These are phyloP conservation scores for Mustela lutreola DNA, from an alignment of 2,113 vertebrate genomes.

Conservation along the genomic window DNA sequence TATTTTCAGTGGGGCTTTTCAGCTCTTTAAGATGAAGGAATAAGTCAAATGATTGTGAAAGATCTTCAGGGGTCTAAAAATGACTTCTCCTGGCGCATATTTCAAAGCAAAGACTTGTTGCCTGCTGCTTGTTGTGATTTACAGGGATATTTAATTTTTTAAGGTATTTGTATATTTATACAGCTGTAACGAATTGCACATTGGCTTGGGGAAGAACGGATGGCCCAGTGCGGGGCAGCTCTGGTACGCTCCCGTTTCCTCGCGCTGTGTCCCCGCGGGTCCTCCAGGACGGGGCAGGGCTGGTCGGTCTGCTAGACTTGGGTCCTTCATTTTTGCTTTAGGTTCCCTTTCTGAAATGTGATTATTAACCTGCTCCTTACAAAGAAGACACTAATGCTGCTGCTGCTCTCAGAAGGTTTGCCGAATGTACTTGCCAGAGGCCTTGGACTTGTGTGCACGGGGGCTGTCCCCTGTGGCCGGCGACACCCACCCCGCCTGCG, in stretches of 20 bases:
- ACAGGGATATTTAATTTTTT: constrained; percentile 88
- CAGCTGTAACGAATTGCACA: constrained; percentile 95
- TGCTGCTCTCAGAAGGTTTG: constrained; percentile 80
- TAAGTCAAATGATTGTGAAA: neutral
- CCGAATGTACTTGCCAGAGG: constrained; percentile 86
- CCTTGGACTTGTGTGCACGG: constrained; percentile 47
- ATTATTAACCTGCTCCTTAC: constrained; percentile 76
- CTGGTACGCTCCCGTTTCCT: constrained; percentile 12
- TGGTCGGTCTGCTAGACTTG: neutral
- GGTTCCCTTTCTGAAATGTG: constrained; percentile 64
- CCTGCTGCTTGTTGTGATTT: constrained; percentile 90
- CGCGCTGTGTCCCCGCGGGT: constrained; percentile 8
- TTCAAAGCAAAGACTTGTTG: constrained; percentile 92
- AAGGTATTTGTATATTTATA: constrained; percentile 91
- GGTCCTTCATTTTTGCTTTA: constrained; percentile 9
- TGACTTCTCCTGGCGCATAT: constrained; percentile 57
- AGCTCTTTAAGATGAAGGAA: neutral
- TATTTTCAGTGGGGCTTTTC: neutral
- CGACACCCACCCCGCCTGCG: constrained; percentile 5
- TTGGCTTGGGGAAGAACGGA: constrained; percentile 78
- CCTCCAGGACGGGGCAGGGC: constrained; percentile 28
- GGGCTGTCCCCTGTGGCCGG: constrained; percentile 66
- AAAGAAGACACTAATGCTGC: constrained; percentile 62
- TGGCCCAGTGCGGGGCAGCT: constrained; percentile 51
- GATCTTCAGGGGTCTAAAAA: constrained; percentile 18